Evolutionary conservation across 2,888 invertebrate genomes (phyloP).

Genomic region (Eretmocerus hayati): DNA sequence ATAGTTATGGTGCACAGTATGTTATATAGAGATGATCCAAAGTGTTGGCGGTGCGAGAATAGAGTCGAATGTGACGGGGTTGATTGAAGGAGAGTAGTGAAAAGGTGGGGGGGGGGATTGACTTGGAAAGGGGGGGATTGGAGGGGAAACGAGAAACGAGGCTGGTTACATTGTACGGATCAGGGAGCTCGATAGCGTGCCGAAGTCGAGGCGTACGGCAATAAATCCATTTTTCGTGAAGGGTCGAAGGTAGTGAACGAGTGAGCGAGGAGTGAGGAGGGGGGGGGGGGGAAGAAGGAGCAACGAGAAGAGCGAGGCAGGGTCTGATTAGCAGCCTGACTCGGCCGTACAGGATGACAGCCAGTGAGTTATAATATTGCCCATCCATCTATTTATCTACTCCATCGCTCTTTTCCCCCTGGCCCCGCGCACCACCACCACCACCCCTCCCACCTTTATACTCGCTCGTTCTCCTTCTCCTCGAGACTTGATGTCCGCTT

Average conservation of each 20-base stretch:
- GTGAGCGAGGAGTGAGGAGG: slow-evolving; percentile 10
- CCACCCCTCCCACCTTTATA: too few relatives aligned
- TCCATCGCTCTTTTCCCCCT: slow-evolving; percentile 37
- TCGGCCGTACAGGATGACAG: slow-evolving; percentile 48
- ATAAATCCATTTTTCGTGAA: slow-evolving; percentile 49
- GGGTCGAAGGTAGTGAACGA: slow-evolving; percentile 36
- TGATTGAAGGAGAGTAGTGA: background rate
- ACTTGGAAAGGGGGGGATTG: slow-evolving; percentile 1
- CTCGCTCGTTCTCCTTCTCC: slow-evolving; percentile 22
- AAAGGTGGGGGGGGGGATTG: background rate
- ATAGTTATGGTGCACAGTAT: too few relatives aligned
- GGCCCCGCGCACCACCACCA: slow-evolving; percentile 21
- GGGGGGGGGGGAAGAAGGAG: slow-evolving; percentile 26
- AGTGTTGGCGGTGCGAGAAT: too few relatives aligned
- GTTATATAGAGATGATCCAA: too few relatives aligned
- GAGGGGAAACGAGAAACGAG: slow-evolving; percentile 11
- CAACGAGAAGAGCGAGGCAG: slow-evolving; percentile 33
- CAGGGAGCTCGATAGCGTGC: slow-evolving; percentile 48
- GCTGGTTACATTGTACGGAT: slow-evolving; percentile 36
- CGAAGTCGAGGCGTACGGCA: slow-evolving; percentile 48
- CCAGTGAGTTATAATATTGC: slow-evolving; percentile 49
- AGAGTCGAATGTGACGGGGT: too few relatives aligned
- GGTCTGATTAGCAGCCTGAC: slow-evolving; percentile 49
- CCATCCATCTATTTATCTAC: slow-evolving; percentile 49
- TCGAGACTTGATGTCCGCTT: slow-evolving; percentile 9